These are phyloP conservation scores for Protobothrops flavoviridis DNA, from an alignment of 2,113 vertebrate genomes.

Conservation along the genomic window DNA sequence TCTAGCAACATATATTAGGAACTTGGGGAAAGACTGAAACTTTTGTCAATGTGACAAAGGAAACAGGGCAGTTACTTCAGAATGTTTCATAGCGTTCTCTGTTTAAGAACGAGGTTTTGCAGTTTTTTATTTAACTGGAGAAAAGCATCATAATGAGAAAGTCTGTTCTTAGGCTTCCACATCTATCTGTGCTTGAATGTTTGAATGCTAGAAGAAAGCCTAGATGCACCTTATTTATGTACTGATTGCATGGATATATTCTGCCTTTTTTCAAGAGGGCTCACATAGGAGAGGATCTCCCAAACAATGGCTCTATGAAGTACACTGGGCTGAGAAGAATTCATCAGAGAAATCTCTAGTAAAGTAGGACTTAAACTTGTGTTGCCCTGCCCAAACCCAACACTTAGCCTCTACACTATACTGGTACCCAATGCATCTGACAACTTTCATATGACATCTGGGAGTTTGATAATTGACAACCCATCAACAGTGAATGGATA, in stretches of 20 bases:
- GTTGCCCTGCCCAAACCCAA: neutral
- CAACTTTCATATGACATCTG: neutral
- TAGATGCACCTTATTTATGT: neutral
- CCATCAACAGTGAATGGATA: neutral
- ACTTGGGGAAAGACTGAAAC: neutral
- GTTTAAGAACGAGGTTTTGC: neutral
- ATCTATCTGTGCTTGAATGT: neutral
- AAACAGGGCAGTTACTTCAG: neutral
- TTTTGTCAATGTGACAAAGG: neutral
- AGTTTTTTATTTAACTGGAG: neutral
- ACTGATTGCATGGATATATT: neutral
- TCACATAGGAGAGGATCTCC: neutral
- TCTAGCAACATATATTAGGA: neutral
- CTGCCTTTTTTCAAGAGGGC: neutral
- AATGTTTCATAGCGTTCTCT: neutral
- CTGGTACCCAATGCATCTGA: neutral
- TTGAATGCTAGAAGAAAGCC: neutral
- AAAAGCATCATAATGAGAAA: neutral
- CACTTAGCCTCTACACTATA: neutral
- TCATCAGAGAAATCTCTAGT: neutral
- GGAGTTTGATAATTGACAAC: neutral
- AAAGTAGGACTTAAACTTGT: neutral
- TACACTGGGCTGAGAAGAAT: neutral
- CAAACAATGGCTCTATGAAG: neutral
- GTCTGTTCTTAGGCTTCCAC: neutral